phyloP scores from a whole-genome alignment of 2,113 vertebrate species.

The Archocentrus centrarchus region DNA sequence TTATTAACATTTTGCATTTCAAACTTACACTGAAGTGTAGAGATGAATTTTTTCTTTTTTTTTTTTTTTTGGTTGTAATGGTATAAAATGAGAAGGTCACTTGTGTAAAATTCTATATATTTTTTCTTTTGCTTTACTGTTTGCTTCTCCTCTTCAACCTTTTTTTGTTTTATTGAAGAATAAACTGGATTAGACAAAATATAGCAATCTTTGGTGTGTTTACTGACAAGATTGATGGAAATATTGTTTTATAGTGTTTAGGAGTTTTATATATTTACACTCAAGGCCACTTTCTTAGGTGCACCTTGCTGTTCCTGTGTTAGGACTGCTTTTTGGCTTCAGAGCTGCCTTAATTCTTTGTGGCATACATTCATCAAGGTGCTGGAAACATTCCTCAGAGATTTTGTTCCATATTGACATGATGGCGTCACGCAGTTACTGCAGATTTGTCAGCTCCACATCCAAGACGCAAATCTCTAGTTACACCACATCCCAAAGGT shows the following conservation, averaged over 20 bases:
- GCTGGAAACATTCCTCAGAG: not conserved
- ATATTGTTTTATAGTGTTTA: not conserved
- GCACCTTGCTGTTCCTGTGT: no score
- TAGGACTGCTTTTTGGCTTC: not conserved
- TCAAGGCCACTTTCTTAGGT: not conserved
- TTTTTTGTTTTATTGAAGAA: conserved; percentile 91
- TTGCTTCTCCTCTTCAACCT: conserved; percentile 56
- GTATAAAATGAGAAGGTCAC: conserved; percentile 60
- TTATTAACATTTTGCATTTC: conserved; percentile 91
- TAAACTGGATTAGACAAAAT: conserved; percentile 93
- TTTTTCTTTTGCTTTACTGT: conserved; percentile 63
- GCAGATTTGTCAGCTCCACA: not conserved
- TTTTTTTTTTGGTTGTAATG: conserved; percentile 87
- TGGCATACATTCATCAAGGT: not conserved
- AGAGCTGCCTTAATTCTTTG: not conserved
- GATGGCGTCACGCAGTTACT: not conserved
- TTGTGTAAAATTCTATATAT: conserved; percentile 81
- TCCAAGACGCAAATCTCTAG: not conserved
- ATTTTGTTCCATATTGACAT: not conserved
- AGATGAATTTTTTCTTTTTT: conserved; percentile 69
- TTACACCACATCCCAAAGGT: not conserved
- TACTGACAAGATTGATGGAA: conserved; percentile 29
- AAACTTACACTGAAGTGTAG: conserved; percentile 92
- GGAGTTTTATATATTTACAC: not conserved
- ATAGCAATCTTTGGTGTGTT: conserved; percentile 42